A percentile compares a stretch with the other conserved stretches of the same genome.
Evolutionary conservation across 2,888 invertebrate species (phyloP).

Genomic region (Conops quadrifasciatus): DNA sequence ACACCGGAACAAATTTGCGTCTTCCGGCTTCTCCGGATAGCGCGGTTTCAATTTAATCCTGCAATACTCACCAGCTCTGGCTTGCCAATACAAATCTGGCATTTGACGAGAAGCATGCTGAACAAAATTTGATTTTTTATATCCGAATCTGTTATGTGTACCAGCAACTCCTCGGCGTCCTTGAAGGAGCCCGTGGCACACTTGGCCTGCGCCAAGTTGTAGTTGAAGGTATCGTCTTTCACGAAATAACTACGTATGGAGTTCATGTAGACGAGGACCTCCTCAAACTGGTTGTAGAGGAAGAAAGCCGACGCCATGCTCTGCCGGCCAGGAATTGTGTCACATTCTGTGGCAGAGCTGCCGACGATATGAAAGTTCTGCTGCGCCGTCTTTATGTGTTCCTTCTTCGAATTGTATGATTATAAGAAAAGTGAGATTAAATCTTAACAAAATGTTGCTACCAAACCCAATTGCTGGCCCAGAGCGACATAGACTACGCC

Average conservation of each 20-base stretch:
- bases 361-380: constrained; percentile 97
- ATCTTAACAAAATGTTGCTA: constrained; percentile 57
- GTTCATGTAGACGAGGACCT: constrained; percentile 94
- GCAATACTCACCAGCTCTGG: constrained; percentile 73
- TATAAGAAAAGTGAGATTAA: constrained; percentile 21
- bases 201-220: constrained; percentile 90
- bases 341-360: constrained; percentile 95
- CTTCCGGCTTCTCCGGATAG: too few species aligned
- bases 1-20: too few species aligned
- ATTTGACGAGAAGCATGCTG: constrained; percentile 86
- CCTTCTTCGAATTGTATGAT: constrained; percentile 71
- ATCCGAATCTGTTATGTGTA: constrained; percentile 83
- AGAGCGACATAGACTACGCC: constrained; percentile 94
- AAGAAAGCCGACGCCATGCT: constrained; percentile 99
- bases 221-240: constrained; percentile 87
- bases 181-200: constrained; percentile 91
- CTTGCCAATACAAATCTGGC: constrained; percentile 76
- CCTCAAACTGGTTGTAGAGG: constrained; percentile 92
- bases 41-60: too few species aligned
- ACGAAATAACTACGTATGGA: constrained; percentile 97
- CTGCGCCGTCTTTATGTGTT: constrained; percentile 93
- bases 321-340: constrained; percentile 96
- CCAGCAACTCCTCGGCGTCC: constrained; percentile 92
- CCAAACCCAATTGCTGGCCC: constrained; percentile 91
- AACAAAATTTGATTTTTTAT: constrained; percentile 83